Evolutionary conservation across 2,888 invertebrate species (phyloP).

Genomic region (Machimus atricapillus): DNA sequence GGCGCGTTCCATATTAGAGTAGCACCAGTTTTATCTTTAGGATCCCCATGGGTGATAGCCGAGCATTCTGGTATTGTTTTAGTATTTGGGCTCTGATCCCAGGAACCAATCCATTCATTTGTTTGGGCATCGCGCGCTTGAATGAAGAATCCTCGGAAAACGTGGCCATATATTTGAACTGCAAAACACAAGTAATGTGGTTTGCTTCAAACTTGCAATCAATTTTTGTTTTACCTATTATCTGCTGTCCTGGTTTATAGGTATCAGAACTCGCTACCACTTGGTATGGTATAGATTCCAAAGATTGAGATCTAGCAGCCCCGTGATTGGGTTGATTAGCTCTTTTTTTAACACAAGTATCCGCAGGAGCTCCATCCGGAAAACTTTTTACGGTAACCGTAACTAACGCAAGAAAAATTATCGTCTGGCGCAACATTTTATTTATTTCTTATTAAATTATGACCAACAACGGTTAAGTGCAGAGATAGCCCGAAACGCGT

Average conservation of each 20-base stretch:
- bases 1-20: slow-evolving; percentile 80
- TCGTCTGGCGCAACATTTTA: slow-evolving; percentile 32
- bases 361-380: slow-evolving; percentile 83
- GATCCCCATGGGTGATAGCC: slow-evolving; percentile 80
- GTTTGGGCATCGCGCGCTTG: slow-evolving; percentile 78
- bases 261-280: slow-evolving; percentile 70
- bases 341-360: slow-evolving; percentile 79
- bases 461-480: not conserved
- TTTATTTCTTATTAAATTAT: not conserved
- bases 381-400: slow-evolving; percentile 65
- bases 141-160: slow-evolving; percentile 84
- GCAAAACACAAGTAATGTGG: not conserved
- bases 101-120: slow-evolving; percentile 78
- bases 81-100: slow-evolving; percentile 76
- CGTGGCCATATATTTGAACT: slow-evolving; percentile 58
- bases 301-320: slow-evolving; percentile 72
- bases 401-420: slow-evolving; percentile 58
- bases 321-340: slow-evolving; percentile 80
- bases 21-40: slow-evolving; percentile 75
- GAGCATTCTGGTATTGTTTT: slow-evolving; percentile 81
- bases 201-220: not conserved
- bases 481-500: slow-evolving; percentile 1
- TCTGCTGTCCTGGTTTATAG: slow-evolving; percentile 73
- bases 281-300: slow-evolving; percentile 71
- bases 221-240: slow-evolving; percentile 67